Conservation (phyloP, 2,888 invertebrate species). For the Mantis religiosa region DNA sequence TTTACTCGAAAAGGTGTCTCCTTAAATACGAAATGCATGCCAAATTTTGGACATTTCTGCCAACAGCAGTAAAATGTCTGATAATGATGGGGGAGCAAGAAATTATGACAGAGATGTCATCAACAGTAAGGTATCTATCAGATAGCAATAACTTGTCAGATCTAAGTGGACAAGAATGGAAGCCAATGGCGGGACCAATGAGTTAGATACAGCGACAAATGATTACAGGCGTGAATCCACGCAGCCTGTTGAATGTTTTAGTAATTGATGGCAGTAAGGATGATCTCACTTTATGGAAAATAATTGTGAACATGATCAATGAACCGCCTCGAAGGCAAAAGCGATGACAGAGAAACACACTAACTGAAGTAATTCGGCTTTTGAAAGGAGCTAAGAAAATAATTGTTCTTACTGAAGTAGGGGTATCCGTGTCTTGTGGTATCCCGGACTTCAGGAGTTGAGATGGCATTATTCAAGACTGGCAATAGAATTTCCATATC, state of each 20-base stretch:
- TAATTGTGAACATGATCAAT: slow-evolving; percentile 59
- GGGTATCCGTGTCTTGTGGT: too few species aligned
- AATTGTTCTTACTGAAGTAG: slow-evolving; percentile 87
- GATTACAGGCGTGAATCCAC: slow-evolving; percentile 61
- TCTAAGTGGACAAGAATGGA: slow-evolving; percentile 66
- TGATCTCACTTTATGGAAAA: slow-evolving; percentile 52
- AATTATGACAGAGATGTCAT: slow-evolving; percentile 44
- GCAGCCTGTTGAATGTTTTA: slow-evolving; percentile 56
- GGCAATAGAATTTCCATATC: too few species aligned
- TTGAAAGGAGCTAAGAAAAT: slow-evolving; percentile 66
- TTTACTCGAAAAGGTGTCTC: too few species aligned
- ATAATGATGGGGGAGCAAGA: too few species aligned
- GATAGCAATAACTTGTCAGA: slow-evolving; percentile 61
- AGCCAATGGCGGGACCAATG: slow-evolving; percentile 53
- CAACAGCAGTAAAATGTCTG: too few species aligned
- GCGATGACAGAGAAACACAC: slow-evolving; percentile 61
- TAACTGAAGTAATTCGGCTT: slow-evolving; percentile 72
- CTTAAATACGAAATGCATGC: too few species aligned
- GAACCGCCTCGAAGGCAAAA: slow-evolving; percentile 70
- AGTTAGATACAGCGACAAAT: slow-evolving; percentile 64
- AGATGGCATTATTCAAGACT: too few species aligned
- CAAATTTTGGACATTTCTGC: too few species aligned
- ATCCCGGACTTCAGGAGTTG: too few species aligned
- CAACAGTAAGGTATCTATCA: slow-evolving; percentile 54
- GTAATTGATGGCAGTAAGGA: slow-evolving; percentile 55